phyloP scores from a whole-genome alignment of 2,113 vertebrate genomes.

The Tetrax tetrax region DNA sequence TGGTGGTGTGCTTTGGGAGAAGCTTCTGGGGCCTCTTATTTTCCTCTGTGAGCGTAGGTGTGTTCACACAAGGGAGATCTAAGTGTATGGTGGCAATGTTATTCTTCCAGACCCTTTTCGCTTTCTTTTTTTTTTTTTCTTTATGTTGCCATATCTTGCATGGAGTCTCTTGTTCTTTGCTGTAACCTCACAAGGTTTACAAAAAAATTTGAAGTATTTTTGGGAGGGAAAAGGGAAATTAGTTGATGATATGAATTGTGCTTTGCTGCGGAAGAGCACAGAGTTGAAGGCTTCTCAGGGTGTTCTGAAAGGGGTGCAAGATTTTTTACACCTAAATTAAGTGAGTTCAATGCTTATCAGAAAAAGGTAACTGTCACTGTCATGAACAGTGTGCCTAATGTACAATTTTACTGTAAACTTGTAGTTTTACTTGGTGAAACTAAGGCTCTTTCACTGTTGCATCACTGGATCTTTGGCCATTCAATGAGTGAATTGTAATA shows the following conservation, averaged over 20 bases:
- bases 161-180: not conserved
- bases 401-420: not conserved
- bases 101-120: not conserved
- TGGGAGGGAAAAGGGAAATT: not conserved
- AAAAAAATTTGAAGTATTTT: not conserved
- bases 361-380: not conserved
- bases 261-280: not conserved
- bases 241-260: not conserved
- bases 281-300: not conserved
- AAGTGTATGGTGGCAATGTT: not conserved
- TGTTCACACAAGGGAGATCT: not conserved
- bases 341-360: not conserved
- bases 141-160: not conserved
- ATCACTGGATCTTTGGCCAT: not conserved
- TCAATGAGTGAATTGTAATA: not conserved
- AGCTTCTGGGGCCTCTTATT: not conserved
- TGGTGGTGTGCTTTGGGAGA: not conserved
- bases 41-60: not conserved
- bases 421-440: not conserved
- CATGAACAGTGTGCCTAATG: not conserved
- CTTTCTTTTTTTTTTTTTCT: not conserved
- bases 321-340: not conserved
- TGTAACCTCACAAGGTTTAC: not conserved
- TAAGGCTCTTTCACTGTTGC: not conserved
- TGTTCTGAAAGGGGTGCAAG: not conserved